Conservation (phyloP, 2,888 invertebrate genomes). For the Stomorhina lunata region DNA sequence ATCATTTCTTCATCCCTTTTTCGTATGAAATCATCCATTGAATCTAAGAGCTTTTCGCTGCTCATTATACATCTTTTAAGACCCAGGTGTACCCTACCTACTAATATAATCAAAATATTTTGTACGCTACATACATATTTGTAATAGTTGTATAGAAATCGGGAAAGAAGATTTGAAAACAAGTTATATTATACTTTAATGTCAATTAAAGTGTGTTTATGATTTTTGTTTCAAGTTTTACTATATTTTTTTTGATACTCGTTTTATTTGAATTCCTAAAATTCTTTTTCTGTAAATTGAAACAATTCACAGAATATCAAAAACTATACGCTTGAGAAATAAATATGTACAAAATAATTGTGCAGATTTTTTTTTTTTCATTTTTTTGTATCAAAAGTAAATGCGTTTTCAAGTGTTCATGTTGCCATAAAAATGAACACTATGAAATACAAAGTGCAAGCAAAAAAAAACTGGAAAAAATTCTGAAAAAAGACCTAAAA, state of each 20-base stretch:
- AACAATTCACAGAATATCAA: slow-evolving; percentile 15
- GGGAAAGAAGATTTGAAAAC: not conserved
- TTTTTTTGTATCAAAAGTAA: slow-evolving; percentile 44
- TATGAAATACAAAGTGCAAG: slow-evolving; percentile 15
- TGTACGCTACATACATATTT: too few relatives aligned
- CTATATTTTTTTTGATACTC: not conserved
- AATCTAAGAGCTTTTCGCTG: too few relatives aligned
- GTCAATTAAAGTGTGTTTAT: too few relatives aligned
- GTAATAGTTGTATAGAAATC: too few relatives aligned
- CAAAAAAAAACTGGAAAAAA: slow-evolving; percentile 31
- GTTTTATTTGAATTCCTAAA: not conserved
- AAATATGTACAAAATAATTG: not conserved
- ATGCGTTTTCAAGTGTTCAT: slow-evolving; percentile 65
- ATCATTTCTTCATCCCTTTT: too few relatives aligned
- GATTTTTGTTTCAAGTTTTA: too few relatives aligned
- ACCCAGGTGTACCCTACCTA: too few relatives aligned
- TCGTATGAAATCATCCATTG: too few relatives aligned
- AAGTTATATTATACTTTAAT: not conserved
- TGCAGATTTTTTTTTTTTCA: not conserved
- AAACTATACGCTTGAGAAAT: not conserved
- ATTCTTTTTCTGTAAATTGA: not conserved
- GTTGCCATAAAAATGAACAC: slow-evolving; percentile 68
- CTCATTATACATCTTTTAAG: too few relatives aligned
- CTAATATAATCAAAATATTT: too few relatives aligned
- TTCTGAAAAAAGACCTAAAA: not conserved